Percentiles rank a stretch among this genome's conserved stretches.
Evolutionary conservation across 1,140 invertebrate species (phyloP).

Genomic region (Leptonema lineaticorne): DNA sequence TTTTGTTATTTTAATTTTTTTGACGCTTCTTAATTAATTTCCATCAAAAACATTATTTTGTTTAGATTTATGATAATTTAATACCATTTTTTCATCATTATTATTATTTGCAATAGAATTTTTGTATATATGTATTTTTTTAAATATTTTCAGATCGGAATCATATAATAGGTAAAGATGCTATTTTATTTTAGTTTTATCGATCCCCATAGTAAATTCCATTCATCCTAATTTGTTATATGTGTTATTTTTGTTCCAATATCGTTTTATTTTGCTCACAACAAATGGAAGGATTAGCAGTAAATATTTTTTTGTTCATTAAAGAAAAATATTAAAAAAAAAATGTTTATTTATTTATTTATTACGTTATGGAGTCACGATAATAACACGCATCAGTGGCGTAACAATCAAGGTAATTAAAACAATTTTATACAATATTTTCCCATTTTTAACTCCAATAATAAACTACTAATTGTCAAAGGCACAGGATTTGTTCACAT

Average conservation of each 20-base stretch:
- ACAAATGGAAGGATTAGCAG: conserved; percentile 34
- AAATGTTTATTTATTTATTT: neutral
- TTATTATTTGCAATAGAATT: conserved; percentile 37
- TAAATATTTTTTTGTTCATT: conserved; percentile 27
- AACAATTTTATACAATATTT: neutral
- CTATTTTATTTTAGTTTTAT: conserved; percentile 1
- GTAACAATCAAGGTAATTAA: neutral
- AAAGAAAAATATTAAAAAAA: neutral
- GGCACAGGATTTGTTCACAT: no score
- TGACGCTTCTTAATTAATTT: conserved; percentile 2
- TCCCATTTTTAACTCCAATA: no score
- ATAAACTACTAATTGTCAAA: no score
- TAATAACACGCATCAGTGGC: no score
- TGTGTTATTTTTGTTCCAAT: neutral
- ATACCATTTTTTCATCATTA: conserved; percentile 3
- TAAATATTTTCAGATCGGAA: conserved; percentile 57
- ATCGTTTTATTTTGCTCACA: conserved; percentile 5
- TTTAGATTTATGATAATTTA: neutral
- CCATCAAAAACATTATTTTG: neutral
- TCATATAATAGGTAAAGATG: conserved; percentile 58
- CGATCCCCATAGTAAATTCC: conserved; percentile 29
- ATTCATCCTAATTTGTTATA: conserved; percentile 10
- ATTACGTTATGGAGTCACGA: no score
- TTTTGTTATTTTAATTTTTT: no score
- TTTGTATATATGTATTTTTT: conserved; percentile 49